Base-by-base conservation (phyloP, 2,888 invertebrate genomes). In the Athrips mouffetella region DNA sequence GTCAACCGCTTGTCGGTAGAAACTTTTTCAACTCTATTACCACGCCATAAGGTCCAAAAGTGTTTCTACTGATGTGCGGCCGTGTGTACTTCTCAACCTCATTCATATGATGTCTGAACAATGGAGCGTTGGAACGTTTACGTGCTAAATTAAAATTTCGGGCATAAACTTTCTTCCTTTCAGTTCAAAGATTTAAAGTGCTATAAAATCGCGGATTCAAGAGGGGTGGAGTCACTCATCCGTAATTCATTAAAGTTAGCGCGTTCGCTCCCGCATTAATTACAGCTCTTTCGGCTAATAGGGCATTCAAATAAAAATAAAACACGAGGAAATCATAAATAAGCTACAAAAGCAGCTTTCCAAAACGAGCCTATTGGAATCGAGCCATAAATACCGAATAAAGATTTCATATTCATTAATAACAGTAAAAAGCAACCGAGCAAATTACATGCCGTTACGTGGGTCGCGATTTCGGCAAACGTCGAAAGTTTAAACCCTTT, bases 171-270 rank as follows among this genome's bases (percentile, higher is more conserved):
- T 76, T 73, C 70, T 72, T 73, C 75, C 77, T 79, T 76, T 71
- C 69, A 65, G 66, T 62, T 65, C 67, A 67, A 74, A 78, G 74
- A 77, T 81, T 77, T 76, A 81, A 72, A 70, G 70, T 69, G 65
- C 73, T 67, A 79, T 82, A 82, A 82, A 82, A 77, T 79, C 75
- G 75, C 68, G 71, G 76, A 80, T 79, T 76, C 76, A 71, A 72
- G 68, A 73, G 72, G 69, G 79, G 76, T 55, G 73, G 71, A 73
- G 71, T 74, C 70, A 75, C 71, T 80, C 80, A 80, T 80, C 78
- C 80, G 81, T 82, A 83, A 84, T 85, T 86, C 79, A 85, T 85
- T 83, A 80, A 82, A 80, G 73, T 83, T 80, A 68, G 76, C 79
- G 67, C 79, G 70, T 78, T 78, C 69, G 76, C 78, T 80, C 78